Evolutionary conservation across 2,797 vertebrate genomes (phyloP), one percentile per base, ranked within the genome.

Genomic region (Enteromius anoplus): DNA sequence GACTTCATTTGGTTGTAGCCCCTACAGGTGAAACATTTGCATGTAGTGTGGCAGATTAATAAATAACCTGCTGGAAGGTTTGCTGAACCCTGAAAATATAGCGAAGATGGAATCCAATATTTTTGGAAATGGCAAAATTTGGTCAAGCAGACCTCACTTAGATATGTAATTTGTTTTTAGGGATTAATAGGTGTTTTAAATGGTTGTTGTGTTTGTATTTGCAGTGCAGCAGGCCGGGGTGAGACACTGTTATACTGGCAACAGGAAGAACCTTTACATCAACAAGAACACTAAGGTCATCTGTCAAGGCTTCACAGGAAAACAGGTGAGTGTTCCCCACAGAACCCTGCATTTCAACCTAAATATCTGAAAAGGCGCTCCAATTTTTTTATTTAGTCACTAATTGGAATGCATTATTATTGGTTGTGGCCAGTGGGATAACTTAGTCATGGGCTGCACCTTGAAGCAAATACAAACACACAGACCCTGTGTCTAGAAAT

Each of bases 221-320:
- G 72, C 87, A 99, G 98, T 97, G 92, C 97, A 97, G 88, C 96
- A 97, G 91, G 95, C 92, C 92, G 96, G 96, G 87, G 95, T 97
- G 85, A 94, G 98, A 82, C 96, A 96, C 86, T 97, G 96, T 87
- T 99, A 99, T 86, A 91, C 92, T 0, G 93, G 91, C 10, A 91
- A 96, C 11, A 95, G 98, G 89, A 94, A 96, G 87, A 93, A 99
- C 88, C 95, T 99, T 55, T 98, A 96, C 88, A 96, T 99, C 85
- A 91, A 90, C 91, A 97, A 97, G 92, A 92, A 93, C 90, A 97
- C 97, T 0, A 99, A 97, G 91, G 95, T 99, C 91, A 96, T 99
- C 91, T 99, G 98, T 90, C 98, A 99, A 81, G 98, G 98, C 42
- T 99, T 99, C 91, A 99, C 98, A 68, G 98, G 98, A 85, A 99